Percentiles rank a stretch among this genome's conserved stretches.
Conservation (phyloP, 1,140 invertebrate species). For the Phthorimaea operculella region DNA sequence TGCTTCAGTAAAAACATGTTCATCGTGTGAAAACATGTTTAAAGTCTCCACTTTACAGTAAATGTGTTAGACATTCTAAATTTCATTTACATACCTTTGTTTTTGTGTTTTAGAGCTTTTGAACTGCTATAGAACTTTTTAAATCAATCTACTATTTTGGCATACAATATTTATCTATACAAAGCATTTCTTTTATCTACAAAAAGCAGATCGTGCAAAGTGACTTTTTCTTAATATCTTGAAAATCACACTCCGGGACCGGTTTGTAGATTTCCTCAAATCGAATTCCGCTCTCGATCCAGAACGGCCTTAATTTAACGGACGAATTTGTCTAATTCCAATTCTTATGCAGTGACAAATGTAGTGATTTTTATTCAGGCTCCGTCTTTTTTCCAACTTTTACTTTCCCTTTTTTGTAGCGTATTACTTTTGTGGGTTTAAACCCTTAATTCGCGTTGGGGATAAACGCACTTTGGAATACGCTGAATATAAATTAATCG, state of each 20-base stretch:
- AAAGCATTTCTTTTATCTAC: too few species aligned
- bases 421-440: background rate
- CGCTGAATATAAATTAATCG: slow-evolving; percentile 19
- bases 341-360: slow-evolving; percentile 61
- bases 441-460: slow-evolving; percentile 3
- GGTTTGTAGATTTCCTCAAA: slow-evolving; percentile 50
- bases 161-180: too few species aligned
- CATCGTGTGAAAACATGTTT: too few species aligned
- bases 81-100: too few species aligned
- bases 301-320: slow-evolving; percentile 59
- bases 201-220: too few species aligned
- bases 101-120: too few species aligned
- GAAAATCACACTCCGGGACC: slow-evolving; percentile 28
- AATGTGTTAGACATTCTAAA: too few species aligned
- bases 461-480: slow-evolving; percentile 5
- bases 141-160: too few species aligned
- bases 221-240: too few species aligned
- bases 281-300: slow-evolving; percentile 44
- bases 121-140: too few species aligned
- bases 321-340: slow-evolving; percentile 62
- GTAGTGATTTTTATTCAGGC: slow-evolving; percentile 56
- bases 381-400: slow-evolving; percentile 25
- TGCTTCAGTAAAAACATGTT: too few species aligned
- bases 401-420: slow-evolving; percentile 5
- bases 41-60: too few species aligned